phyloP scores from a whole-genome alignment of 2,113 vertebrate genomes.

The Crotophaga sulcirostris region DNA sequence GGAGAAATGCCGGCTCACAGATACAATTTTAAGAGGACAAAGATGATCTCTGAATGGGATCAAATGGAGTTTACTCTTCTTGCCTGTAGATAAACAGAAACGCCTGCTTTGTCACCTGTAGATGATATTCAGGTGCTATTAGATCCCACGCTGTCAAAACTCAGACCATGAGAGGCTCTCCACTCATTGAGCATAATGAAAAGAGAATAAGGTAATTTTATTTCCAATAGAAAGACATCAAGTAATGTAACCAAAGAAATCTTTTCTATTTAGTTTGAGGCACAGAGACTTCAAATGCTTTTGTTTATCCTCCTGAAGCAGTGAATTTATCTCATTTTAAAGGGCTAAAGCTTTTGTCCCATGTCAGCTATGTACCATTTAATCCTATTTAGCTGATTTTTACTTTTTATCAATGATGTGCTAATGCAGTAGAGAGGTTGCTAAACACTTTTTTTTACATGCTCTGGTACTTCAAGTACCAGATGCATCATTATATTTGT shows the following conservation, averaged over 20 bases:
- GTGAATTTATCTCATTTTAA: neutral
- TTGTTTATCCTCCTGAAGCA: neutral
- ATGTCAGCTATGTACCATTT: neutral
- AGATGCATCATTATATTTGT: neutral
- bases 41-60: constrained; percentile 84
- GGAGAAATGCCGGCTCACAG: too few relatives aligned
- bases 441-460: neutral
- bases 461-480: neutral
- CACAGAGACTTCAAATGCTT: neutral
- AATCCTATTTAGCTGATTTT: neutral
- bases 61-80: constrained; percentile 81
- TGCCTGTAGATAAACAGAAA: constrained; percentile 83
- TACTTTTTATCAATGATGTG: neutral
- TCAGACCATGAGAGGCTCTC: constrained; percentile 87
- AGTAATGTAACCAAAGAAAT: neutral
- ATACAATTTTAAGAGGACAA: too few relatives aligned
- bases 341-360: neutral
- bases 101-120: constrained; percentile 83
- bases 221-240: neutral
- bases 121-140: constrained; percentile 88
- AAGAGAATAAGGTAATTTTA: constrained; percentile 79
- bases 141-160: constrained; percentile 90
- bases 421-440: neutral
- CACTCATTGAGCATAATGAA: constrained; percentile 87
- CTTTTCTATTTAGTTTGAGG: neutral